Base-by-base conservation (phyloP, 2,888 invertebrate genomes). In the Leptinotarsa haldemani region DNA sequence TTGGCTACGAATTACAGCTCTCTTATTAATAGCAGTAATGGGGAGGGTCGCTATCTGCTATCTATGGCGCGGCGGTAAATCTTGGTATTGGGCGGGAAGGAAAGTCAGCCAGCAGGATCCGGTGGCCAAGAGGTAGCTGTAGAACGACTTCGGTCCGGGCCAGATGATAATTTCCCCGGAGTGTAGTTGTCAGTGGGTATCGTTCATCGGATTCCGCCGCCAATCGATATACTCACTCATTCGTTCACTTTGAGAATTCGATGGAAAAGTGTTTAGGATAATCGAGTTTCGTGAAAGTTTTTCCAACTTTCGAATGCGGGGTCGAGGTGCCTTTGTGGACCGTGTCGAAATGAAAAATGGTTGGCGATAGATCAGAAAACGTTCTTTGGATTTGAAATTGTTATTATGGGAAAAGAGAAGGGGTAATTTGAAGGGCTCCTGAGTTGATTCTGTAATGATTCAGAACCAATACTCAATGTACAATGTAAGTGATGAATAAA, bases 111-210 rank as follows among this genome's bases (percentile, higher is more conserved):
- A 12, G n/a, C 25, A 40, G 50, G 63, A 63, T 63, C 67, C 63
- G 81, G 80, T 80, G 79, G 80, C 79, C 73, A 77, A 72, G 56
- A 56, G 75, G 77, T 48, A 71, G 53, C 71, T 66, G 75, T n/a
- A 30, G 61, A 40, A 61, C 61, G 61, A 61, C 61, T 61, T 75
- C 80, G 78, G 79, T 78, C 82, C 80, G 79, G 81, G 80, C 81
- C 80, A 78, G 71, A 78, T 64, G 80, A 81, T 84, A 85, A 80
- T 84, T 84, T 85, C 84, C 84, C 84, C 79, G 79, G 84, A 84
- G 84, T 83, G 82, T 83, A 82, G 82, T 84, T 83, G 82, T 82
- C 82, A 81, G 81, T 81, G 80, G 79, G 80, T 81, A 83, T 83
- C 81, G 83, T 80, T 83, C 82, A 82, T 82, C 77, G 75, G 79